Evolutionary conservation across 1,140 invertebrate species (phyloP).

Genomic region (Sarcophaga peregrina): DNA sequence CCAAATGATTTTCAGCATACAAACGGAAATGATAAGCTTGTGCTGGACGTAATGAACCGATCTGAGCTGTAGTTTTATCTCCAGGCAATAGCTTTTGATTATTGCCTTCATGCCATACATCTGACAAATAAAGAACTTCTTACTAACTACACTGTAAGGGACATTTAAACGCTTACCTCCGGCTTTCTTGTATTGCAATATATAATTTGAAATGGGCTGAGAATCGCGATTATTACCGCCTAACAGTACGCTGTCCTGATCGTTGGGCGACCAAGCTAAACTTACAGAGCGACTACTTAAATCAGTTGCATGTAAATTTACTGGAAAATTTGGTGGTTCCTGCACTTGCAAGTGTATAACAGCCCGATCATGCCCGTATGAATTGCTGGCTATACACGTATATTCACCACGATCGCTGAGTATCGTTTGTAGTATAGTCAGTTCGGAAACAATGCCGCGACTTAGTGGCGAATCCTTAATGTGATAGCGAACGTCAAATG

Average conservation of each 20-base stretch:
- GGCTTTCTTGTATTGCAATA: slow-evolving; percentile 73
- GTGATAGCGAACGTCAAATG: slow-evolving; percentile 68
- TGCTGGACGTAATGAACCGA: slow-evolving; percentile 74
- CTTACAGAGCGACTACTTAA: slow-evolving; percentile 71
- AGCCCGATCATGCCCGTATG: slow-evolving; percentile 76
- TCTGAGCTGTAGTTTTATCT: slow-evolving; percentile 69
- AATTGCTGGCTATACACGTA: slow-evolving; percentile 76
- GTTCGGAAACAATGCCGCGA: slow-evolving; percentile 71
- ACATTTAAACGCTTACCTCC: slow-evolving; percentile 65
- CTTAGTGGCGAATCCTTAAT: slow-evolving; percentile 68
- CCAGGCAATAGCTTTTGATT: slow-evolving; percentile 69
- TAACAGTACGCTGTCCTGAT: slow-evolving; percentile 53
- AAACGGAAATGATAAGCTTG: slow-evolving; percentile 76
- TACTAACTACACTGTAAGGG: background rate
- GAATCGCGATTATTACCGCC: slow-evolving; percentile 64
- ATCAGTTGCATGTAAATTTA: slow-evolving; percentile 71
- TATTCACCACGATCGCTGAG: slow-evolving; percentile 77
- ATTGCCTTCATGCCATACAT: slow-evolving; percentile 71
- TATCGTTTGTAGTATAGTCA: slow-evolving; percentile 72
- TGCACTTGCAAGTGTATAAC: slow-evolving; percentile 75
- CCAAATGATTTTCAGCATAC: slow-evolving; percentile 75
- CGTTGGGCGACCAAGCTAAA: slow-evolving; percentile 70
- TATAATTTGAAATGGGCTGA: slow-evolving; percentile 71
- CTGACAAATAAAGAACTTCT: slow-evolving; percentile 48
- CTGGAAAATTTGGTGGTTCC: slow-evolving; percentile 75